Percentiles rank a stretch among this genome's conserved stretches.
phyloP scores from a whole-genome alignment of 2,888 invertebrate species.

The Temnothorax rugatulus region DNA sequence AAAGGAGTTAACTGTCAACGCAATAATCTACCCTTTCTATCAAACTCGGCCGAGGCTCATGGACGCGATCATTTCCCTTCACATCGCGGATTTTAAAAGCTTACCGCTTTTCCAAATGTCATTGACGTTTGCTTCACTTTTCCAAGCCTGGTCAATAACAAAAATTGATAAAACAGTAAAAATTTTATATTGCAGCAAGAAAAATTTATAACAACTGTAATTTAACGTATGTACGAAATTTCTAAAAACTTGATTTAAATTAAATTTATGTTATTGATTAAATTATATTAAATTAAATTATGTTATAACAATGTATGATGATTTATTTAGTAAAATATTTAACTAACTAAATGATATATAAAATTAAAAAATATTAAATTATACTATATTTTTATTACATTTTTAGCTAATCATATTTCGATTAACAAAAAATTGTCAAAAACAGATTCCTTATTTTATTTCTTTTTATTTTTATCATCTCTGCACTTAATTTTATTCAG shows the following conservation, averaged over 20 bases:
- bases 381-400: not conserved
- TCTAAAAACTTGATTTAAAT: not conserved
- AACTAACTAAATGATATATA: not conserved
- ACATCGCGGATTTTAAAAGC: conserved; percentile 51
- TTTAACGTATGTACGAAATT: not conserved
- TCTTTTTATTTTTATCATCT: not conserved
- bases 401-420: not conserved
- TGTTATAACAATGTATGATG: not conserved
- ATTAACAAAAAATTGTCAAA: not conserved
- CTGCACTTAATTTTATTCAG: not conserved
- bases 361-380: not conserved
- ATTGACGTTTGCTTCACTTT: conserved; percentile 51
- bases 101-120: conserved; percentile 61
- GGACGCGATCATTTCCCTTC: conserved; percentile 63
- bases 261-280: conserved; percentile 4
- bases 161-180: not conserved
- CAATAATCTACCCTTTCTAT: conserved; percentile 69
- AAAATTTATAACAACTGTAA: not conserved
- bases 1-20: conserved; percentile 58
- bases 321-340: not conserved
- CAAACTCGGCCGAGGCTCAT: conserved; percentile 65
- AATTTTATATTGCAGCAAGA: not conserved
- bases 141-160: conserved; percentile 21
- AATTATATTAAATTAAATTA: not conserved
- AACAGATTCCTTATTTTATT: not conserved